These are phyloP conservation scores for Ormyrus rosae DNA, from an alignment of 2,888 invertebrate genomes.

Conservation along the genomic window DNA sequence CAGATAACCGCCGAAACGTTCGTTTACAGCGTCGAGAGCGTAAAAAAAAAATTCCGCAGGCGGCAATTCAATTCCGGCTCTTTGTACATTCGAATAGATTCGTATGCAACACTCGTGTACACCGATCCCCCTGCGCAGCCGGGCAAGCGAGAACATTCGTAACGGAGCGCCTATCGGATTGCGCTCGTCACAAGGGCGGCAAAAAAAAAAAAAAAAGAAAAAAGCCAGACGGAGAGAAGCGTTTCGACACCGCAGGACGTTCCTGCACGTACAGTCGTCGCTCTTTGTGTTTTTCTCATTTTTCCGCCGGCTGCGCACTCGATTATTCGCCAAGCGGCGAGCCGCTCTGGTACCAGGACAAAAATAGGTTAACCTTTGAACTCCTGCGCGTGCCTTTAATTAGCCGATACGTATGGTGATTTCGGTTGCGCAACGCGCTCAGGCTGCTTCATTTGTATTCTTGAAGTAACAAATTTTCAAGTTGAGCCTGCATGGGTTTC, in stretches of 20 bases:
- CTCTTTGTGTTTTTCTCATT: neutral
- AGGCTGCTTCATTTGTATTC: no score
- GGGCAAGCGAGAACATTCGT: slow-evolving; percentile 25
- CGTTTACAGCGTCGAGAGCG: slow-evolving; percentile 10
- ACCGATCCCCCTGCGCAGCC: slow-evolving; percentile 6
- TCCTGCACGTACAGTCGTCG: no score
- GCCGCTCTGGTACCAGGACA: neutral
- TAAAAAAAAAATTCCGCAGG: slow-evolving; percentile 5
- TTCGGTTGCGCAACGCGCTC: neutral
- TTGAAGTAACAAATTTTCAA: no score
- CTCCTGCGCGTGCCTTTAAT: neutral
- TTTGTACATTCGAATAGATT: slow-evolving; percentile 43
- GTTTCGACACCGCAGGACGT: neutral
- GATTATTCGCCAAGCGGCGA: neutral
- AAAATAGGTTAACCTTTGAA: slow-evolving; percentile 20
- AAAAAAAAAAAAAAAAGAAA: slow-evolving; percentile 15
- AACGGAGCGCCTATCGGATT: slow-evolving; percentile 20
- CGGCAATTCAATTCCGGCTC: slow-evolving; percentile 42
- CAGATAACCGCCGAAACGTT: neutral
- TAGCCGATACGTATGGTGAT: neutral
- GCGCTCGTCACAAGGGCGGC: neutral
- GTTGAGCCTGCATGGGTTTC: no score
- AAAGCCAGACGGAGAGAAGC: neutral
- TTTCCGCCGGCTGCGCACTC: neutral
- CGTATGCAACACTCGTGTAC: slow-evolving; percentile 20